Conservation (phyloP, 2,797 vertebrate species). For the Phylloscopus collybita region DNA sequence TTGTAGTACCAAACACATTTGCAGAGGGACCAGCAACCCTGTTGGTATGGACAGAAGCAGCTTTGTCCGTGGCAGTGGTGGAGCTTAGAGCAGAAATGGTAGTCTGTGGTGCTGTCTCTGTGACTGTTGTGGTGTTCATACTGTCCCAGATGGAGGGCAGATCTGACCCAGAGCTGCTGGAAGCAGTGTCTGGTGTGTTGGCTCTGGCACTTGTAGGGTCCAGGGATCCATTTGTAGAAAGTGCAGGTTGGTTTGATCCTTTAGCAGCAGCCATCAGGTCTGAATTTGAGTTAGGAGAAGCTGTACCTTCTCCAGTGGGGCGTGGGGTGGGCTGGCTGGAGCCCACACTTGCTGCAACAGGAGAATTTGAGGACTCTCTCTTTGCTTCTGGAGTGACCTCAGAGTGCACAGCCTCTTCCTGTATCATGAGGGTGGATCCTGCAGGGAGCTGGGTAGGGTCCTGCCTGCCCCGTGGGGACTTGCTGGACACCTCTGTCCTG, state of each 20-base stretch:
- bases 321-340: neutral
- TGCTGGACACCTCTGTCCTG: neutral
- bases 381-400: neutral
- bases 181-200: neutral
- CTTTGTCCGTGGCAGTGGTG: neutral
- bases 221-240: neutral
- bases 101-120: neutral
- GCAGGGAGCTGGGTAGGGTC: neutral
- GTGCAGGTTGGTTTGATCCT: neutral
- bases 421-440: neutral
- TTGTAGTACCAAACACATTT: neutral
- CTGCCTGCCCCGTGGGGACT: neutral
- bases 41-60: neutral
- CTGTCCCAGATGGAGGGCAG: neutral
- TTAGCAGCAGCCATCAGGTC: neutral
- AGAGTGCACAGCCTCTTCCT: rapidly evolving
- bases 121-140: neutral
- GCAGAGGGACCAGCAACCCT: neutral
- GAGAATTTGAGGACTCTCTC: neutral
- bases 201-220: neutral
- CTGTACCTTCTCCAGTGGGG: neutral
- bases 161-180: neutral
- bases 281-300: neutral
- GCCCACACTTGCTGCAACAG: neutral
- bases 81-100: neutral